Base-by-base conservation (phyloP, 2,888 invertebrate species). In the Amphipyra berbera region DNA sequence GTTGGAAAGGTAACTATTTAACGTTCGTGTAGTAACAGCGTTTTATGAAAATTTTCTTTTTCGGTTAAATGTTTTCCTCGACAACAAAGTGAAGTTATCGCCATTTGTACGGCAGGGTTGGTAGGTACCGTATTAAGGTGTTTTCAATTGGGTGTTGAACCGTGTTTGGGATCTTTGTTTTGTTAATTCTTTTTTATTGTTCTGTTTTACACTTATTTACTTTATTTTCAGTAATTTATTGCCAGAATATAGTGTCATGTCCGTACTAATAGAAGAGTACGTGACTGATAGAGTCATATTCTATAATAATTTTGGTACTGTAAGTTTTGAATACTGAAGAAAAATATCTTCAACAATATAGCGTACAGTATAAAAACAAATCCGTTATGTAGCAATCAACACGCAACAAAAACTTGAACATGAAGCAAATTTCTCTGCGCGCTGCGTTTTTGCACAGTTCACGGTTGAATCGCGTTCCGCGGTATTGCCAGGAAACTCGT, bases 361-460 rank as follows among this genome's bases (percentile, higher is more conserved):
- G 53, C 53, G 63, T 64, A 58, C 50, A 74, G 59, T 52, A 73
- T 74, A 81, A 85, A 85, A 88, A 87, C 83, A 69, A 78, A 76
- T 81, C 90, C 89, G 89, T 90, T 92, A 91, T 83, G 83, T 84
- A 84, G 82, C 86, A 84, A 88, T 88, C 76, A 86, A 85, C 87
- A 88, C 87, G 84, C 86, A 84, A 83, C 85, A 90, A 90, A 90
- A 90, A 89, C 84, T 82, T 76, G 82, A 78, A 83, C 81, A 82
- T 84, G 78, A 80, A 83, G 89, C 84, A 87, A 91, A 91, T 91
- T 92, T 91, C 91, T 90, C 90, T 79, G 82, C 86, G 82, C 81
- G 81, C 79, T 71, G 72, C 81, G 82, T 90, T 91, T 90, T 90
- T 90, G 86, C 86, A 73, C 81, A 76, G 83, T 88, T 88, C 88